Evolutionary conservation across 2,888 invertebrate species (phyloP), one percentile per base, ranked within the genome.

Genomic region (Leptogaster cylindrica): DNA sequence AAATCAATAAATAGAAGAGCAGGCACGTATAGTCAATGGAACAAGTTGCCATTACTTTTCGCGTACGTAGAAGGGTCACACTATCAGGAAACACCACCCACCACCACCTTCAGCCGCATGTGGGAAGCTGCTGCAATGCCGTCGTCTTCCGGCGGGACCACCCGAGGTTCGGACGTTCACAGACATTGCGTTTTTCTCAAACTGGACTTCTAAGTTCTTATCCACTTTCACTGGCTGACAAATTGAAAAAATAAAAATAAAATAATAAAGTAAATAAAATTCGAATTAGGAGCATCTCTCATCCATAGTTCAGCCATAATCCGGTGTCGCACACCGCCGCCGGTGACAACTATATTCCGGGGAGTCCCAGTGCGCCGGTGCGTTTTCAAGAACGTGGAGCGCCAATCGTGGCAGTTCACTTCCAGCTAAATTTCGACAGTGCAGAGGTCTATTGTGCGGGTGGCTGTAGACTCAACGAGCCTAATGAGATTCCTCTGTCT

Each of bases 1-100:
- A 55, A 55, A 55, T 55, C 55, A 55, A 55, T 55, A 55, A n/a
- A 55, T 55, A 55, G 55, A 55, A 55, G 55, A 55, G 55, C 55
- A 36, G 23, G 55, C 55, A 55, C n/a, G 18, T 18, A 18, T 41
- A 41, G 39, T 33, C 55, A 55, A 36, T 55, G 31, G 36, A 18
- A 33, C 10, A 41, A 41, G 41, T 41, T 41, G 41, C 18, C 41
- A 18, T 41, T 41, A 41, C 18, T 41, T 55, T 31, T 39, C 55
- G 55, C 55, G 55, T 39, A 16, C 36, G 36, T 12, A 18, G 55
- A 55, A 55, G 55, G 55, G 55, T 55, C 55, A 55, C 36, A 55
- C 36, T 55, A 55, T 36, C 33, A 31, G 20, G 31, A 25, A 46
- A 33, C 14, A n/a, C n/a, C n/a, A n/a, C n/a, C n/a, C n/a, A n/a